Base-by-base conservation (phyloP, 2,797 vertebrate species). In the Delichon dasypus region DNA sequence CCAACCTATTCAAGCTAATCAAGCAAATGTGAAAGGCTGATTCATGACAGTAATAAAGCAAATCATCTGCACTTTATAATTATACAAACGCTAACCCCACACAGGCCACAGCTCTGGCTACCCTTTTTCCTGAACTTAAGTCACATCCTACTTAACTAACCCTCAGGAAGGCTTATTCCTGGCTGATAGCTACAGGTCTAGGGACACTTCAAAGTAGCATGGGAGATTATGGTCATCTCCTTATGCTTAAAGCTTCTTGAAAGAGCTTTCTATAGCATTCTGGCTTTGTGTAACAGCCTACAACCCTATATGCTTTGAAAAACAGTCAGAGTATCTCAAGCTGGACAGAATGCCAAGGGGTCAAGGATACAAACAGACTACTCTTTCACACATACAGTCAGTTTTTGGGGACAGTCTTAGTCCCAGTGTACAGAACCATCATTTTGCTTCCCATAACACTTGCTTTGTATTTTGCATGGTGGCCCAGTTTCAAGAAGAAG, bases 211-310 rank as follows among this genome's bases (percentile, higher is more conserved):
- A 47, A 2, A n/a, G 15, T 0, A 66, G 66, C 32, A 58, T 2
- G 1, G n/a, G 38, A 78, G 77, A 77, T 80, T 88, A 84, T 8
- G 8, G 55, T 62, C 85, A 94, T 72, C 76, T 86, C 62, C 83
- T 88, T 73, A 64, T 25, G 54, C 66, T 81, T 75, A 94, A 94
- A 88, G 73, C 66, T 86, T 54, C 88, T 94, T 94, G 77, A 60
- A 91, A 84, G 50, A 75, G 64, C 47, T 88, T 91, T 78, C 62
- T 55, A 38, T 54, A 91, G 76, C 70, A 65, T 30, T 66, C 60
- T 26, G 29, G 0, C 45, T 91, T 94, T 93, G 70, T 3, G 0
- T 66, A 94, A 91, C 48, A 84, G 36, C 64, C 64, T 48, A 57
- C 12, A 53, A 70, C 17, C 61, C 55, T 16, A 38, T 3, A 20